These are phyloP conservation scores for Lynx canadensis DNA, from an alignment of 2,113 vertebrate species.

Conservation along the genomic window DNA sequence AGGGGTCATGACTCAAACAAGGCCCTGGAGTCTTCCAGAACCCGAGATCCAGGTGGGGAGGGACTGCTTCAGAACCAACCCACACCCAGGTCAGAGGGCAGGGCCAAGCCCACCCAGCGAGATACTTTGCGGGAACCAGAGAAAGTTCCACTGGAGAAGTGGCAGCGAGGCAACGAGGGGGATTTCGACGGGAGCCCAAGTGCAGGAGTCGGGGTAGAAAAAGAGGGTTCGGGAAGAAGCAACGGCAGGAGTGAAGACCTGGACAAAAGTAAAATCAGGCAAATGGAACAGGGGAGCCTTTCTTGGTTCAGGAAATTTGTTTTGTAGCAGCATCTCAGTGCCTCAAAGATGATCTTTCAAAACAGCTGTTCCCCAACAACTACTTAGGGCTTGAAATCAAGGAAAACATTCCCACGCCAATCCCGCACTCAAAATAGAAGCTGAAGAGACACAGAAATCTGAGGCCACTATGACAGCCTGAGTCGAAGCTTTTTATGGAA, in stretches of 20 bases:
- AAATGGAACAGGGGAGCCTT: neutral
- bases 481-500: constrained; percentile 55
- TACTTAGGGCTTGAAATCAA: constrained; percentile 74
- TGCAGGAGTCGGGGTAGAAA: neutral
- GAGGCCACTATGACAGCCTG: constrained; percentile 38
- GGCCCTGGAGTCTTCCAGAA: neutral
- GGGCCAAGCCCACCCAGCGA: neutral
- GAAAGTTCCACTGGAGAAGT: neutral
- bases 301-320: constrained; percentile 53
- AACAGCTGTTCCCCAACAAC: constrained; percentile 79
- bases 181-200: neutral
- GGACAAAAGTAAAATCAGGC: neutral
- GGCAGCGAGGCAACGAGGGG: neutral
- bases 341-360: constrained; percentile 73
- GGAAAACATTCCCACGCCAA: constrained; percentile 78
- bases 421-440: constrained; percentile 69
- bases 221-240: neutral
- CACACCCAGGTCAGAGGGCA: neutral
- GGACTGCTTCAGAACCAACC: neutral
- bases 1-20: neutral
- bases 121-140: neutral
- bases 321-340: constrained; percentile 53
- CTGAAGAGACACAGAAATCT: constrained; percentile 64
- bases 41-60: neutral
- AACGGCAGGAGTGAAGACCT: neutral